These are phyloP conservation scores for Ophion obscuratus DNA, from an alignment of 2,888 invertebrate species.

Conservation along the genomic window DNA sequence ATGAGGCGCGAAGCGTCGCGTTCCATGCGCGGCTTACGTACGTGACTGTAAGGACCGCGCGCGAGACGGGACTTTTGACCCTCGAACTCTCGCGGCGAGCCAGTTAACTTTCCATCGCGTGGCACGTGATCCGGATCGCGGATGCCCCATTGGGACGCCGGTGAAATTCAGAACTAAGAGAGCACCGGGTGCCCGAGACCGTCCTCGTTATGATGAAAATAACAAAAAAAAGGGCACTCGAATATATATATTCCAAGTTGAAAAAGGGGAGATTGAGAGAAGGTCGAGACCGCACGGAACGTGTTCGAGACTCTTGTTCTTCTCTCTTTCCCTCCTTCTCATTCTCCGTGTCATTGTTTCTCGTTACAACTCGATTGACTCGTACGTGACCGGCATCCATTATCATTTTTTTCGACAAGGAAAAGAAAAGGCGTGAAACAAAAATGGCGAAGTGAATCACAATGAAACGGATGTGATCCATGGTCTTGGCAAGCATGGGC, in stretches of 20 bases:
- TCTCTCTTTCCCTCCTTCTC: slow-evolving; percentile 17
- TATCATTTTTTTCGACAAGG: slow-evolving; percentile 35
- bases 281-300: slow-evolving; percentile 41
- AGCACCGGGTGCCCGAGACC: background rate
- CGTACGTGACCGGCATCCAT: slow-evolving; percentile 55
- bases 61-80: slow-evolving; percentile 47
- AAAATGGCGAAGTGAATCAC: slow-evolving; percentile 35
- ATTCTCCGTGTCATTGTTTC: slow-evolving; percentile 25
- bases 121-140: slow-evolving; percentile 61
- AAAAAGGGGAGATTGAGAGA: background rate
- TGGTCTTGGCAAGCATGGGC: background rate
- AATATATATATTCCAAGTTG: background rate
- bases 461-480: slow-evolving; percentile 8
- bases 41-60: slow-evolving; percentile 26
- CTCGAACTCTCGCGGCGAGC: slow-evolving; percentile 49
- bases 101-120: slow-evolving; percentile 56
- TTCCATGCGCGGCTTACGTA: background rate
- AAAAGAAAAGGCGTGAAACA: slow-evolving; percentile 31
- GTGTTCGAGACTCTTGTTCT: slow-evolving; percentile 36
- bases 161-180: background rate
- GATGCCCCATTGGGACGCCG: slow-evolving; percentile 28
- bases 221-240: background rate
- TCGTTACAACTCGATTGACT: slow-evolving; percentile 48
- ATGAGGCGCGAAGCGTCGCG: background rate
- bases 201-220: slow-evolving; percentile 10